Conservation (phyloP, 2,888 invertebrate genomes). For the Nycteola revayana region DNA sequence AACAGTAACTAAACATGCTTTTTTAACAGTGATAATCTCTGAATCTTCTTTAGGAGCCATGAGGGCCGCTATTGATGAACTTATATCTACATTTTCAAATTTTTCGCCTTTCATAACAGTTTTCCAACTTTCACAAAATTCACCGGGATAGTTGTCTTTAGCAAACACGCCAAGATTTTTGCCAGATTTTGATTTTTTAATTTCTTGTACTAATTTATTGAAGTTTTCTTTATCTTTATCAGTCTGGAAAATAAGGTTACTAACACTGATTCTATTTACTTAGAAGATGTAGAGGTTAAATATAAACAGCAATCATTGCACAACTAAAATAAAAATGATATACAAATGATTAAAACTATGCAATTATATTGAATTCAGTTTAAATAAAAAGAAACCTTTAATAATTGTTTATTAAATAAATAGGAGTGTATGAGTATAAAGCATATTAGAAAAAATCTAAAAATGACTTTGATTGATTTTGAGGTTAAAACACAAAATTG, state of each 20-base stretch:
- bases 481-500: no score
- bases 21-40: slow-evolving; percentile 94
- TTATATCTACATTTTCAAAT: slow-evolving; percentile 94
- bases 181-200: slow-evolving; percentile 94
- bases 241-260: slow-evolving; percentile 80
- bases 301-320: no score
- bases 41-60: slow-evolving; percentile 97
- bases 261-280: no score
- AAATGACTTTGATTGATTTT: no score
- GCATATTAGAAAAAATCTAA: no score
- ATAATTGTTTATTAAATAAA: no score
- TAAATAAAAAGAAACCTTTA: no score
- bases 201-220: slow-evolving; percentile 87
- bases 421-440: no score
- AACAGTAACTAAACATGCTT: slow-evolving; percentile 95
- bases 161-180: slow-evolving; percentile 94
- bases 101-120: slow-evolving; percentile 87
- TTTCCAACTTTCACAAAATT: slow-evolving; percentile 96
- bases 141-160: slow-evolving; percentile 96
- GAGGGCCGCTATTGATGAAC: slow-evolving; percentile 90
- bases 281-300: no score
- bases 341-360: no score
- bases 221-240: slow-evolving; percentile 97
- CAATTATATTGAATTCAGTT: no score
- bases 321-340: no score